phyloP scores from a whole-genome alignment of 2,888 invertebrate genomes.

The Germaria angustata region DNA sequence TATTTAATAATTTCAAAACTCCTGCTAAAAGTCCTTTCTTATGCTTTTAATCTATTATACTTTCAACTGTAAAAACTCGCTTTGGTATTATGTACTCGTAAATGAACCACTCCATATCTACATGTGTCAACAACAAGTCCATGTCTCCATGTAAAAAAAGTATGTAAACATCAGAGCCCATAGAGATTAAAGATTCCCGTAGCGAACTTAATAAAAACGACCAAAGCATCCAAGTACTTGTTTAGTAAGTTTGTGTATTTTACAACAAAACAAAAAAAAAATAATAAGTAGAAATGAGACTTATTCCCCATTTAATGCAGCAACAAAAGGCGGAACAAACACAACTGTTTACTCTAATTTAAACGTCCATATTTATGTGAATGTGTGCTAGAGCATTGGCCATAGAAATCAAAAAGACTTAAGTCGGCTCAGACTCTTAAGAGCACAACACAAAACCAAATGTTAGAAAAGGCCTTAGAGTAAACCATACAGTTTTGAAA shows the following conservation, averaged over 20 bases:
- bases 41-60: neutral
- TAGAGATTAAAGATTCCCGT: slow-evolving; percentile 79
- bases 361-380: neutral
- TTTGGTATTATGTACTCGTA: neutral
- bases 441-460: slow-evolving; percentile 42
- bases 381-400: slow-evolving; percentile 11
- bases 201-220: slow-evolving; percentile 79
- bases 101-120: neutral
- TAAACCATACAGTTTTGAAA: neutral
- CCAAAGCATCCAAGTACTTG: slow-evolving; percentile 29
- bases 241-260: neutral
- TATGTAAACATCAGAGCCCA: slow-evolving; percentile 42
- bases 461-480: neutral
- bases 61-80: neutral
- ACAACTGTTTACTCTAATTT: slow-evolving; percentile 23
- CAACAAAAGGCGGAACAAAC: slow-evolving; percentile 34
- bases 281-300: neutral
- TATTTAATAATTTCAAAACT: too few species aligned
- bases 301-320: neutral
- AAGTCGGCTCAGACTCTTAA: slow-evolving; percentile 65
- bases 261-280: neutral
- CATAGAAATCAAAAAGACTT: slow-evolving; percentile 60
- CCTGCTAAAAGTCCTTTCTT: neutral
- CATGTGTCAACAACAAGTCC: slow-evolving; percentile 40
- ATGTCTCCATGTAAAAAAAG: neutral